These are phyloP conservation scores for Zapus hudsonius DNA, from an alignment of 2,113 vertebrate species.

Conservation along the genomic window DNA sequence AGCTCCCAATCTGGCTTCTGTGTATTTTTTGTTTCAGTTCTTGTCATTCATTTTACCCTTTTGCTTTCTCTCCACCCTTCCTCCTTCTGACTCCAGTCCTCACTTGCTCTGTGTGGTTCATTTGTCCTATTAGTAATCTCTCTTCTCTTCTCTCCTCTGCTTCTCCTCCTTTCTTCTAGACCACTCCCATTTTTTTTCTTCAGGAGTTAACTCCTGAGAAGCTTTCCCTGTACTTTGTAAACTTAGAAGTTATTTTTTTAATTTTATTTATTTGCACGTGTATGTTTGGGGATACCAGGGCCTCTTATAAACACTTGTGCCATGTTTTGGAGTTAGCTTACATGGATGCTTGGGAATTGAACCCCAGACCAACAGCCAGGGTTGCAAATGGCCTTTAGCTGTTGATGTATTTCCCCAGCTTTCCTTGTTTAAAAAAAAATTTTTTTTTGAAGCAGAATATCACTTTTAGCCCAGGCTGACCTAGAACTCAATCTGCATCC, in stretches of 20 bases:
- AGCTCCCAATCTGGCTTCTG: not conserved
- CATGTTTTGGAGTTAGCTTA: too few species aligned
- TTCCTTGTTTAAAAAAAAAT: too few species aligned
- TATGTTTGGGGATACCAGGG: too few species aligned
- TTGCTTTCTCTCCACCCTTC: not conserved
- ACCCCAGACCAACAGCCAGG: too few species aligned
- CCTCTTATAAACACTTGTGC: too few species aligned
- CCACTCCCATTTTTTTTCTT: not conserved
- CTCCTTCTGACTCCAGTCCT: not conserved
- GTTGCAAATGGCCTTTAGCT: too few species aligned
- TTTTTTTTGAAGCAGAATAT: too few species aligned
- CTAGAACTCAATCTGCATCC: too few species aligned
- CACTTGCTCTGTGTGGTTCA: not conserved
- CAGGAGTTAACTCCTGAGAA: not conserved
- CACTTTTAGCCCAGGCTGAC: too few species aligned
- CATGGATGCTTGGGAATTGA: too few species aligned
- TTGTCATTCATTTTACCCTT: not conserved
- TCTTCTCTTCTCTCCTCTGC: conserved; percentile 15
- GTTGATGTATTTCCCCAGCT: too few species aligned
- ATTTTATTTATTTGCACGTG: too few species aligned
- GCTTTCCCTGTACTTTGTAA: not conserved
- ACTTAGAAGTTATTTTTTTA: not conserved
- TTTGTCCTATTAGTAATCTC: not conserved
- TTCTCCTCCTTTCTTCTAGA: not conserved
- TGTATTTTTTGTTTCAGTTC: not conserved